Percentiles rank a stretch among this genome's conserved stretches.
These are phyloP conservation scores for Apodemus sylvaticus DNA, from an alignment of 2,113 vertebrate species.

Conservation along the genomic window DNA sequence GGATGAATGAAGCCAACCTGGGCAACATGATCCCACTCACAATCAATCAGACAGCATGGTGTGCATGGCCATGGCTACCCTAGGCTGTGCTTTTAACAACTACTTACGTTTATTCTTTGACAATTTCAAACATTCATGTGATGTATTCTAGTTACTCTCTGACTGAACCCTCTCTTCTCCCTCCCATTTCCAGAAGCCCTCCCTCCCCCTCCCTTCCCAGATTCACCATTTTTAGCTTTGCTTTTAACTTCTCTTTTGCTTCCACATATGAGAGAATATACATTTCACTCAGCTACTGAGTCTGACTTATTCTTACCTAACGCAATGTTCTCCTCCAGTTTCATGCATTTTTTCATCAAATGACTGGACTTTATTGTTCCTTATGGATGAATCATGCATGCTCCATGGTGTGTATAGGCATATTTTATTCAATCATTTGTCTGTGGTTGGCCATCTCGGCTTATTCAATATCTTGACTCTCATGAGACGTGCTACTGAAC, in stretches of 20 bases:
- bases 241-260: background rate
- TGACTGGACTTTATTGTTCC: background rate
- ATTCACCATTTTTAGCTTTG: background rate
- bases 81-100: background rate
- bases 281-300: background rate
- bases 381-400: background rate
- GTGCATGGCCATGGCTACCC: background rate
- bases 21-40: background rate
- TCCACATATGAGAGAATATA: background rate
- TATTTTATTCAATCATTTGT: background rate
- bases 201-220: background rate
- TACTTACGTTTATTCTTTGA: background rate
- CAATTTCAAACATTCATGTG: background rate
- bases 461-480: background rate
- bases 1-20: background rate
- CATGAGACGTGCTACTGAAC: background rate
- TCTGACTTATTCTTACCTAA: background rate
- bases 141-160: background rate
- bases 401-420: background rate
- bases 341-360: background rate
- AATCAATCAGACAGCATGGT: background rate
- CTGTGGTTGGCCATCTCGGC: background rate
- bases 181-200: background rate
- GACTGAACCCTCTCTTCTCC: background rate
- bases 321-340: background rate